Evolutionary conservation across 2,888 invertebrate species (phyloP).

Genomic region (Ceraclea dissimilis): DNA sequence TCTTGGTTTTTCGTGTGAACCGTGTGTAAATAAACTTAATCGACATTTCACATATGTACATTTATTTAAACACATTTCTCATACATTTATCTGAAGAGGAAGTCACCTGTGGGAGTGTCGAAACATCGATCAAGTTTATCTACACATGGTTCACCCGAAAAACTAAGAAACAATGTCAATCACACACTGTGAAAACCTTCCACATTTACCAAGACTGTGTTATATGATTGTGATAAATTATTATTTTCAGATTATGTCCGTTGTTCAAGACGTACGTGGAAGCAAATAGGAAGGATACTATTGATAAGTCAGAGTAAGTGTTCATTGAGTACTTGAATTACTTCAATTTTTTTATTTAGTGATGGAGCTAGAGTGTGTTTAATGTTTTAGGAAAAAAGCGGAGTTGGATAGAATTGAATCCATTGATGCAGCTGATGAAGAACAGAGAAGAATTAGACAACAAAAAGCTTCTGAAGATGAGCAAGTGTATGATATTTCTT

Average conservation of each 20-base stretch:
- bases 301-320: slow-evolving; percentile 51
- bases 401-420: slow-evolving; percentile 51
- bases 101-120: too few species aligned
- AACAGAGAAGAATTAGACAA: slow-evolving; percentile 57
- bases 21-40: too few species aligned
- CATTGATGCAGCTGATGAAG: slow-evolving; percentile 51
- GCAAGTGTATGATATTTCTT: slow-evolving; percentile 43
- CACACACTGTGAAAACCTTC: too few species aligned
- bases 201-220: too few species aligned
- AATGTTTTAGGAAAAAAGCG: slow-evolving; percentile 27
- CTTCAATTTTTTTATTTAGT: slow-evolving; percentile 11
- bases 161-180: too few species aligned
- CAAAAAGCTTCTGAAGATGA: slow-evolving; percentile 56
- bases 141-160: too few species aligned
- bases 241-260: slow-evolving; percentile 68
- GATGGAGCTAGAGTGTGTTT: background rate
- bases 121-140: too few species aligned
- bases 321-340: slow-evolving; percentile 1
- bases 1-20: too few species aligned
- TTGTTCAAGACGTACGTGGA: slow-evolving; percentile 85
- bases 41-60: too few species aligned
- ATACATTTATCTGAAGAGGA: too few species aligned
- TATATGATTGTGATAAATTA: too few species aligned
- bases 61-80: too few species aligned
- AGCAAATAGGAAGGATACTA: slow-evolving; percentile 82